Evolutionary conservation across 2,113 vertebrate genomes (phyloP).

Genomic region (Microcebus lehilahytsara): DNA sequence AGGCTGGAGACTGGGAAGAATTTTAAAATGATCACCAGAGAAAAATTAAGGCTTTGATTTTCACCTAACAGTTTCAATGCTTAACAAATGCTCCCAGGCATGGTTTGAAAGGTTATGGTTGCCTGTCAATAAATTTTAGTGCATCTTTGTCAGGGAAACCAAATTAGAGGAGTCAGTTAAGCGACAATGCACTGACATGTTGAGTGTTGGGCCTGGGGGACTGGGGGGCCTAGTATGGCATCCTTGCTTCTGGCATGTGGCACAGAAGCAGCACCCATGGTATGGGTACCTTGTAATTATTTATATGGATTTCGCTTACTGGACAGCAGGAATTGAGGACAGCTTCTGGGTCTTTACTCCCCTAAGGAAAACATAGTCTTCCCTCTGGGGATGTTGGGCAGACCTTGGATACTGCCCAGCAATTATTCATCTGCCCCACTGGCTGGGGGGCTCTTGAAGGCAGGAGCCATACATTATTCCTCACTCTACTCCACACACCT

Average conservation of each 20-base stretch:
- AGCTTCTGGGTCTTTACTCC: not conserved
- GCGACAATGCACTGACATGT: accelerated
- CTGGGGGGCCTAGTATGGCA: not conserved
- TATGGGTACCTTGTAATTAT: not conserved
- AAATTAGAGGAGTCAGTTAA: not conserved
- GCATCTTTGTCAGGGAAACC: not conserved
- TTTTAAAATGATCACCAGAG: not conserved
- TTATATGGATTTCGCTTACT: not conserved
- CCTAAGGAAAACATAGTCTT: not conserved
- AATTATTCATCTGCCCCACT: not conserved
- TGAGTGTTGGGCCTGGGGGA: not conserved
- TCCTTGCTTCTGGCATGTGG: not conserved
- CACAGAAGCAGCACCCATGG: not conserved
- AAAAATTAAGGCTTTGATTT: not conserved
- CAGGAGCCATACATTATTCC: not conserved
- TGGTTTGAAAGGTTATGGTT: not conserved
- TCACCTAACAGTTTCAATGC: not conserved
- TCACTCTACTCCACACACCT: not conserved
- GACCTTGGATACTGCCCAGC: not conserved
- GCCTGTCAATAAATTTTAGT: not conserved
- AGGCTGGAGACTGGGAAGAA: not conserved
- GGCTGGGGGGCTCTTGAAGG: not conserved
- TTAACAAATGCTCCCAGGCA: not conserved
- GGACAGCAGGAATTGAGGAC: not conserved
- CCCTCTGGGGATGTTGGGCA: not conserved